Evolutionary conservation across 1,140 invertebrate genomes (phyloP).

Genomic region (Caenorhabditis brenneri): DNA sequence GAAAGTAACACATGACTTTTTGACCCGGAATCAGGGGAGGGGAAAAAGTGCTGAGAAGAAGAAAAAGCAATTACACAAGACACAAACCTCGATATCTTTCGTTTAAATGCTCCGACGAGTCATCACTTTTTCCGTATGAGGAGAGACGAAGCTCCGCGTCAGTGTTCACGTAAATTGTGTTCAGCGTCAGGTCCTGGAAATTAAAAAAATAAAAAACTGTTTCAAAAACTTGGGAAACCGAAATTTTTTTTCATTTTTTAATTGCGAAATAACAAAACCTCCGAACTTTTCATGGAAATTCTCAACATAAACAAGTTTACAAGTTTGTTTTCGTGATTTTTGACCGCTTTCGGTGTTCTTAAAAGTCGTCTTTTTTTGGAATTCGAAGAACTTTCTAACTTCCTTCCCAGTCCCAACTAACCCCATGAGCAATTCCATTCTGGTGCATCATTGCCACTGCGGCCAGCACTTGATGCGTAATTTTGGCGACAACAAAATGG

Average conservation of each 20-base stretch:
- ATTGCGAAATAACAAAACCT: neutral
- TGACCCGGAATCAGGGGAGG: neutral
- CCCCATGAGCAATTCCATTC: constrained; percentile 32
- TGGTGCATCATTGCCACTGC: constrained; percentile 25
- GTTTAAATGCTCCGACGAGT: neutral
- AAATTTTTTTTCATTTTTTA: too few relatives aligned
- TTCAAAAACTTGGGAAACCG: neutral
- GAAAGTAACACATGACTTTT: neutral
- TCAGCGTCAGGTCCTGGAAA: constrained; percentile 10
- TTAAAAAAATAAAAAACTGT: neutral
- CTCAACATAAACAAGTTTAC: neutral
- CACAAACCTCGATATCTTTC: constrained; percentile 25
- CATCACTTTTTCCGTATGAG: constrained; percentile 14
- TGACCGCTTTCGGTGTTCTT: neutral
- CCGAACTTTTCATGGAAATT: neutral
- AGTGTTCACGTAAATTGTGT: constrained; percentile 24
- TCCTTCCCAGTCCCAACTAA: too few relatives aligned
- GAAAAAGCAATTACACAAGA: neutral
- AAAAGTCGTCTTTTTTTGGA: neutral
- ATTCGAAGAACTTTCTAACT: neutral
- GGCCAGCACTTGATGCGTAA: neutral
- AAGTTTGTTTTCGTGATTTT: neutral
- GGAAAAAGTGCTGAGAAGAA: too few relatives aligned
- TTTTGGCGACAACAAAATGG: constrained; percentile 17
- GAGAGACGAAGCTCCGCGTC: constrained; percentile 31